A percentile compares a stretch with the other conserved stretches of the same genome.
Evolutionary conservation across 2,888 invertebrate genomes (phyloP).

Genomic region (Sclerodermus sp.): DNA sequence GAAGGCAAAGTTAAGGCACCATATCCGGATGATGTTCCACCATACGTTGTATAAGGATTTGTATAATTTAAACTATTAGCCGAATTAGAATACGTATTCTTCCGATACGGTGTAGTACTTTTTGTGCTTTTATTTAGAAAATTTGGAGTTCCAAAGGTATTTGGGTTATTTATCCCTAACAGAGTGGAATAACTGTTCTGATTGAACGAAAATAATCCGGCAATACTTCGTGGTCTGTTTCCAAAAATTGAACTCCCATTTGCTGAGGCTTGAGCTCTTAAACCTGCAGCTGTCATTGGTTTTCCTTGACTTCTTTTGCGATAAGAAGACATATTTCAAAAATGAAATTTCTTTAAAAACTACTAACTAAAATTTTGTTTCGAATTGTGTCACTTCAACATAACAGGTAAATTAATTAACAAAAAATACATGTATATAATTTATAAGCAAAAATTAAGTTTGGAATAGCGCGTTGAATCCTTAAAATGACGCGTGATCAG

Average conservation of each 20-base stretch:
- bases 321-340: conserved; percentile 48
- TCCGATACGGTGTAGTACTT: conserved; percentile 33
- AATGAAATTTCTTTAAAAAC: background rate
- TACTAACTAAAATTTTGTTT: background rate
- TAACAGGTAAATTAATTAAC: no score
- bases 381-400: no score
- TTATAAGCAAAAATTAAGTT: background rate
- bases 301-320: conserved; percentile 52
- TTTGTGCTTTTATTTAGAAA: conserved; percentile 36
- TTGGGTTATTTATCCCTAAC: conserved; percentile 39
- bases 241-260: conserved; percentile 55
- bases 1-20: conserved; percentile 70
- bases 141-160: conserved; percentile 39
- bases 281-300: conserved; percentile 54
- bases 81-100: conserved; percentile 54
- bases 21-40: conserved; percentile 68
- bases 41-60: conserved; percentile 62
- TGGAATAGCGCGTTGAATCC: background rate
- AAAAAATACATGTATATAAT: no score
- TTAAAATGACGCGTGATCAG: background rate
- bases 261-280: conserved; percentile 55
- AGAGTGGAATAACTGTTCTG: conserved; percentile 47
- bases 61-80: conserved; percentile 57
- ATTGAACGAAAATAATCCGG: conserved; percentile 45
- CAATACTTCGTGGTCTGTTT: conserved; percentile 49